Evolutionary conservation across 2,888 invertebrate genomes (phyloP), one percentile per base, ranked within the genome.

Genomic region (Anarsia innoxiella): DNA sequence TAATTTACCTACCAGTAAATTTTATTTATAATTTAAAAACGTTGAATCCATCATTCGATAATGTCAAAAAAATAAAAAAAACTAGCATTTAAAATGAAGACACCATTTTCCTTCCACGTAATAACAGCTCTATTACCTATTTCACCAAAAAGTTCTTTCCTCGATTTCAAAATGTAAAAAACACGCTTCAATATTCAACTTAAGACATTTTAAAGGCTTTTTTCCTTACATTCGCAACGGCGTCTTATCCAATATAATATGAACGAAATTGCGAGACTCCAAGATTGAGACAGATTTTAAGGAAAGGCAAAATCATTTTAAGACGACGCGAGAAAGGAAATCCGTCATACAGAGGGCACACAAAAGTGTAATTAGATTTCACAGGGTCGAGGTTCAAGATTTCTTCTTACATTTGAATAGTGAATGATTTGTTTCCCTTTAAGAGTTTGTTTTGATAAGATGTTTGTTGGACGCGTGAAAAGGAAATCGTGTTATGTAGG

Each of bases 251-350:
- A 42, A 53, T 54, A 64, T 64, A 63, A 66, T 68, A 67, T 61
- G 59, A 59, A 54, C 56, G 54, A 66, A 66, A 72, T 73, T 69
- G 67, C 68, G 58, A 51, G 51, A 12, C 5, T 12, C 52, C 58
- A 62, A 67, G 69, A 70, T 66, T 65, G 68, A 69, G 69, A 67
- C 66, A 68, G 63, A 69, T 69, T 68, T 67, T 59, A 64, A 66
- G 67, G 28, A 12, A 13, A 28, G 13, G 59, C 54, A 55, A 68
- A 71, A 69, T 66, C 64, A 66, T 65, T 67, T 69, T 66, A 63
- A 59, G 53, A 52, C 51, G 19, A 36, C 28, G 55, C 47, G 63
- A 45, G n/a, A 51, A 46, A 60, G 69, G 69, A 70, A 64, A 66
- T 67, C 64, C 67, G 60, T 62, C 69, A 66, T 64, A 68, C 58